Evolutionary conservation across 2,888 invertebrate genomes (phyloP).

Genomic region (Andricus curvator): DNA sequence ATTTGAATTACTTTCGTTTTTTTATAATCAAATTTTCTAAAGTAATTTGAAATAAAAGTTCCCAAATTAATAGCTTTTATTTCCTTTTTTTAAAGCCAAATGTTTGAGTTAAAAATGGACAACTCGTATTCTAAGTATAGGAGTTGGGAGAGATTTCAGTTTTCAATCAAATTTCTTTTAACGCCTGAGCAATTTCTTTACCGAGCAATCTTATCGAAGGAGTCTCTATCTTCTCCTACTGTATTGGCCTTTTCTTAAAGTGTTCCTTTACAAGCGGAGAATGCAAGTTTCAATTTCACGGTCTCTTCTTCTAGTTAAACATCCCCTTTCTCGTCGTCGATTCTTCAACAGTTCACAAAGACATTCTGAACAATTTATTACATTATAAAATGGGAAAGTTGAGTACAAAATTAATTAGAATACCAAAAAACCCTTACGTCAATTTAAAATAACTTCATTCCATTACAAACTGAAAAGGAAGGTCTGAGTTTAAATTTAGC

Average conservation of each 20-base stretch:
- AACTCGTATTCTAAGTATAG: not conserved
- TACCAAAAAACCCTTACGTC: no score
- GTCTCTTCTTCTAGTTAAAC: slow-evolving; percentile 37
- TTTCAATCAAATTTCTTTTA: slow-evolving; percentile 36
- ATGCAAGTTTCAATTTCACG: slow-evolving; percentile 44
- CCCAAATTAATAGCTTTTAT: not conserved
- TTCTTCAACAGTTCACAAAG: not conserved
- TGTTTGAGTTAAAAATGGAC: not conserved
- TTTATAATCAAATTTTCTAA: no score
- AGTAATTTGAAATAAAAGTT: no score
- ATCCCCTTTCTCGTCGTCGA: slow-evolving; percentile 18
- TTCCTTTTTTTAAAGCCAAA: not conserved
- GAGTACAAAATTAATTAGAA: not conserved
- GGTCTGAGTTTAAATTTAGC: no score
- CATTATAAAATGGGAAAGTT: not conserved
- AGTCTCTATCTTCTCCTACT: not conserved
- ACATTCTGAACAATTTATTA: not conserved
- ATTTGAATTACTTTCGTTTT: no score
- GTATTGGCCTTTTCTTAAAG: slow-evolving; percentile 13
- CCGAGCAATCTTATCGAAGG: slow-evolving; percentile 22
- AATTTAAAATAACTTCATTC: no score
- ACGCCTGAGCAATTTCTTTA: slow-evolving; percentile 31
- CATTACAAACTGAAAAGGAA: no score
- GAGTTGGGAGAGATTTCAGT: slow-evolving; percentile 16
- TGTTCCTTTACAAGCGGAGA: slow-evolving; percentile 31